phyloP scores from a whole-genome alignment of 2,888 invertebrate species.

The Colostygia pectinataria region DNA sequence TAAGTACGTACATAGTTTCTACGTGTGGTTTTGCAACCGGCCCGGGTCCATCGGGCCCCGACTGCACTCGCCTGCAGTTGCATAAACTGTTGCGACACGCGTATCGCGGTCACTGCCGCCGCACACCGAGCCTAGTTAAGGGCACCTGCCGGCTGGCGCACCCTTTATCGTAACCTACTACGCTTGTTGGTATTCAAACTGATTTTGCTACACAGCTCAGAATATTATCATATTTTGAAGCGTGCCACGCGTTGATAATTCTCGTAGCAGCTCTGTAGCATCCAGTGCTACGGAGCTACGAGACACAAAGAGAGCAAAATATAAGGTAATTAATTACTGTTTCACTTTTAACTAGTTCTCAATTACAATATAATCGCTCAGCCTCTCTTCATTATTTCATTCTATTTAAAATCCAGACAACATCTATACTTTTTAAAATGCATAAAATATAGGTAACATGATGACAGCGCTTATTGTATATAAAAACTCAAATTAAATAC shows the following conservation, averaged over 20 bases:
- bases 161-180: slow-evolving; percentile 51
- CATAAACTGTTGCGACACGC: slow-evolving; percentile 75
- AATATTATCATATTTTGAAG: not conserved
- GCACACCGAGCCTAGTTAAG: slow-evolving; percentile 56
- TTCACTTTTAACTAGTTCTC: too few relatives aligned
- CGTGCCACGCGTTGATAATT: not conserved
- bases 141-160: slow-evolving; percentile 64
- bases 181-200: slow-evolving; percentile 13
- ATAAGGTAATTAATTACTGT: too few relatives aligned
- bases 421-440: too few relatives aligned
- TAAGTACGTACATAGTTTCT: slow-evolving; percentile 40
- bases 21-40: slow-evolving; percentile 67
- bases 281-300: slow-evolving; percentile 8
- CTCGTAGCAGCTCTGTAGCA: slow-evolving; percentile 15
- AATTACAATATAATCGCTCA: too few relatives aligned
- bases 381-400: too few relatives aligned
- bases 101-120: slow-evolving; percentile 79
- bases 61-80: slow-evolving; percentile 75
- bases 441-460: too few relatives aligned
- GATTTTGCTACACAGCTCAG: slow-evolving; percentile 2
- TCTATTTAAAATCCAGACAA: too few relatives aligned
- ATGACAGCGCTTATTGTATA: too few relatives aligned
- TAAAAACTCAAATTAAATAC: slow-evolving; percentile 4
- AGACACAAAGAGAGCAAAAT: too few relatives aligned
- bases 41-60: slow-evolving; percentile 66